Evolutionary conservation across 2,888 invertebrate genomes (phyloP).

Genomic region (Rhogogaster chlorosoma): DNA sequence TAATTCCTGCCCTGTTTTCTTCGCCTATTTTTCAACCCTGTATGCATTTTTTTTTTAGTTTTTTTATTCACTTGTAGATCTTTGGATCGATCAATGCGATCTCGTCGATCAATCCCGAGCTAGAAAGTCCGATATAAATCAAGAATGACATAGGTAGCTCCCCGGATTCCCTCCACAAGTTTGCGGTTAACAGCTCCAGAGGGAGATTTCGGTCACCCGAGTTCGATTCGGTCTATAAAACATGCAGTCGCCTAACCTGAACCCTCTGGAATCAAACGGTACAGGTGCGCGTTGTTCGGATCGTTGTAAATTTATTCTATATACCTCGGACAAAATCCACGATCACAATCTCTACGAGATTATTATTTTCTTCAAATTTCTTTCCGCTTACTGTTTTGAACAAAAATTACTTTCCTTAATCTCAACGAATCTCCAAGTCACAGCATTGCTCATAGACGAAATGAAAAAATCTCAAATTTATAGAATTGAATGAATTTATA

Average conservation of each 20-base stretch:
- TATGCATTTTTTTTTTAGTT: not conserved
- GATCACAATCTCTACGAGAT: not conserved
- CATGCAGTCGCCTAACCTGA: slow-evolving; percentile 33
- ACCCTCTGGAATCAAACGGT: slow-evolving; percentile 34
- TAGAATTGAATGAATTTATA: too few species aligned
- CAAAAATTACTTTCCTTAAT: too few species aligned
- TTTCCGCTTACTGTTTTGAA: not conserved
- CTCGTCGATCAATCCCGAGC: slow-evolving; percentile 3
- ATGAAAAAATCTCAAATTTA: too few species aligned
- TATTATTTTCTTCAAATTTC: too few species aligned
- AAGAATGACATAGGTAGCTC: slow-evolving; percentile 37
- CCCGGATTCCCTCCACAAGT: slow-evolving; percentile 17
- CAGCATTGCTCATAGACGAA: too few species aligned
- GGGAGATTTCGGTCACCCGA: slow-evolving; percentile 42
- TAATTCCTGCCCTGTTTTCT: not conserved
- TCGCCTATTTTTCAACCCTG: not conserved
- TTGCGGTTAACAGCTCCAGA: slow-evolving; percentile 36
- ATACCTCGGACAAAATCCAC: not conserved
- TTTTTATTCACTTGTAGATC: not conserved
- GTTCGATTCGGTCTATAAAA: slow-evolving; percentile 45
- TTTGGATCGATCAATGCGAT: not conserved
- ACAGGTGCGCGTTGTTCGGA: not conserved
- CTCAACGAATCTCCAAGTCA: too few species aligned
- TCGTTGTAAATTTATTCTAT: not conserved
- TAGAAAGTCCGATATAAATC: slow-evolving; percentile 19